Evolutionary conservation across 2,888 invertebrate species (phyloP).

Genomic region (Philereme vetulata): DNA sequence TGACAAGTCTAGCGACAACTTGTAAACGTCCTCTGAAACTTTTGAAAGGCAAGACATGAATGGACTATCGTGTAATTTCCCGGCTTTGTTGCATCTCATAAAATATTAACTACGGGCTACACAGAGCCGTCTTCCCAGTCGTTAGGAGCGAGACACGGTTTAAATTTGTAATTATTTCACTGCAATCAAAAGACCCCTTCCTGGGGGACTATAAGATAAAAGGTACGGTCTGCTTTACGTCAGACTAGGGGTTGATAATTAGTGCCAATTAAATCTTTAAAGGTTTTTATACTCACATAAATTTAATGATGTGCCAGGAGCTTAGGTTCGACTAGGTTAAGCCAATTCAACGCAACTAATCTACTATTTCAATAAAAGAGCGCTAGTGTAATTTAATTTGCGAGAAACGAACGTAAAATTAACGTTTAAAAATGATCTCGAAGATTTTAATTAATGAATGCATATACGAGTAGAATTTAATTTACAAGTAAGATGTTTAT

Average conservation of each 20-base stretch:
- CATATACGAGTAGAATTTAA: too few species aligned
- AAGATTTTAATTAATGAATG: too few species aligned
- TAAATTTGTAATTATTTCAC: conserved; percentile 20
- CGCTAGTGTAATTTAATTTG: too few species aligned
- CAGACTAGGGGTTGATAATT: conserved; percentile 11
- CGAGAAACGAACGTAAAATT: too few species aligned
- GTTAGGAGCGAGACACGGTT: conserved; percentile 14
- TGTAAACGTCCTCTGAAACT: conserved; percentile 1
- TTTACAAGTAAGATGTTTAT: too few species aligned
- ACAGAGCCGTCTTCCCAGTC: conserved; percentile 10
- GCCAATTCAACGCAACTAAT: too few species aligned
- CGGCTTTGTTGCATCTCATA: conserved; percentile 15
- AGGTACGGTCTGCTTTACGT: conserved; percentile 9
- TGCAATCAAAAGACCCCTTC: conserved; percentile 15
- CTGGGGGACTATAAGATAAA: conserved; percentile 14
- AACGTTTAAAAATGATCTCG: too few species aligned
- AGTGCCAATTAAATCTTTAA: conserved; percentile 11
- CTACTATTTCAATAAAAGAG: too few species aligned
- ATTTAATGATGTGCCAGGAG: not conserved
- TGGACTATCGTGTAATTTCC: conserved; percentile 9
- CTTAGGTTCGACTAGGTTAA: too few species aligned
- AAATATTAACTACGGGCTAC: conserved; percentile 16
- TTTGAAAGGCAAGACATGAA: conserved; percentile 4
- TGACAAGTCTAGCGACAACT: not conserved
- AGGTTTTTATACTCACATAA: conserved; percentile 3